Percentiles rank a stretch among this genome's conserved stretches.
These are phyloP conservation scores for Riparia riparia DNA, from an alignment of 2,113 vertebrate genomes.

Conservation along the genomic window DNA sequence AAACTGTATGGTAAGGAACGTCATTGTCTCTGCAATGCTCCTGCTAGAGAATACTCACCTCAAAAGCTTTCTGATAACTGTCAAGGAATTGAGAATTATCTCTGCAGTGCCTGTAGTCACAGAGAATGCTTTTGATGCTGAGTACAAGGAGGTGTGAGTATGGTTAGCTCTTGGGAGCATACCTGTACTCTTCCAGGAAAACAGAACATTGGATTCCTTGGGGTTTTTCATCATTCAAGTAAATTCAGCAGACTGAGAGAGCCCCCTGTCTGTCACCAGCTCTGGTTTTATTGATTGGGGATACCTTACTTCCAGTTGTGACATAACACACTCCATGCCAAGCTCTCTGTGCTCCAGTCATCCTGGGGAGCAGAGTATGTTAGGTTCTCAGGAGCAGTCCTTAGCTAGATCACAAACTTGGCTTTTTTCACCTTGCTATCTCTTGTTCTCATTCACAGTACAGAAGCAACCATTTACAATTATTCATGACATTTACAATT, in stretches of 20 bases:
- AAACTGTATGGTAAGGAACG: slow-evolving; percentile 89
- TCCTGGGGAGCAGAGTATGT: background rate
- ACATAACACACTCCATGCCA: background rate
- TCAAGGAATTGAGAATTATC: background rate
- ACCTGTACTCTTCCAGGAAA: background rate
- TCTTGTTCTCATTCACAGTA: background rate
- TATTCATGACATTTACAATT: background rate
- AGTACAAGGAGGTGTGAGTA: background rate
- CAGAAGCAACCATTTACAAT: background rate
- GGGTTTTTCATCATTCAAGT: background rate
- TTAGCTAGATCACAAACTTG: background rate
- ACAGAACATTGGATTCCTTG: background rate
- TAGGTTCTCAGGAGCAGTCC: background rate
- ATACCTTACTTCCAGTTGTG: background rate
- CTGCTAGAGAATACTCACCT: background rate
- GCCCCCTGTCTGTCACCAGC: slow-evolving; percentile 35
- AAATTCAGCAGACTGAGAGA: slow-evolving; percentile 23
- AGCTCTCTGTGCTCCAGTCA: background rate
- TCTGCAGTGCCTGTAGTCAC: background rate
- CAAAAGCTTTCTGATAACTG: background rate
- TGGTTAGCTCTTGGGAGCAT: background rate
- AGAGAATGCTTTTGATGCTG: background rate
- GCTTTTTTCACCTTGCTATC: background rate
- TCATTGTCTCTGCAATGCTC: background rate
- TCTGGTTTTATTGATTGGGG: background rate